Evolutionary conservation across 2,797 vertebrate species (phyloP).

Genomic region (Sebastiscus tertius): DNA sequence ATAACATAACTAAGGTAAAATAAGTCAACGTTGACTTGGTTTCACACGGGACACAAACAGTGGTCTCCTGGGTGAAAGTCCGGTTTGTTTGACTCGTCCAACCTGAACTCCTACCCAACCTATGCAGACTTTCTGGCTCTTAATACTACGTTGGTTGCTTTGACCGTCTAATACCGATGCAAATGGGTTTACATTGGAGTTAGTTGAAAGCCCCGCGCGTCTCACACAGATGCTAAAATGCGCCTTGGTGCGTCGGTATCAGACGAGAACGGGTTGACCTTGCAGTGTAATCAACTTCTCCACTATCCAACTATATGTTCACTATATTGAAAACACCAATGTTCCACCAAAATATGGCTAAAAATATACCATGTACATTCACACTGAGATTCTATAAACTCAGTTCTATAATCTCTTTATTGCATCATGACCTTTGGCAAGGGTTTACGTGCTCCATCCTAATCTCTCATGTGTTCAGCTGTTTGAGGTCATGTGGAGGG

Average conservation of each 20-base stretch:
- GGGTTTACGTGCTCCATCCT: background rate
- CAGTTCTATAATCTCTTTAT: conserved; percentile 5
- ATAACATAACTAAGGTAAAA: no score
- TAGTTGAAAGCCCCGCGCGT: rapidly evolving
- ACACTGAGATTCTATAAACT: background rate
- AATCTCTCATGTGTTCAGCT: conserved; percentile 8
- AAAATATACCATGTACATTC: background rate
- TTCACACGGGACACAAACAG: no score
- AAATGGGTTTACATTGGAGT: background rate
- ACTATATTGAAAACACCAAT: background rate
- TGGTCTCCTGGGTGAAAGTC: background rate
- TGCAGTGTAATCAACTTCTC: background rate
- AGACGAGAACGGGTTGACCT: no score
- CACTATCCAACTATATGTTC: background rate
- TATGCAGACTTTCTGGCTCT: background rate
- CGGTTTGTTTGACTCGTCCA: background rate
- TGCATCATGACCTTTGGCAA: conserved; percentile 12
- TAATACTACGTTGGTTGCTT: background rate
- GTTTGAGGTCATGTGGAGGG: conserved; percentile 21
- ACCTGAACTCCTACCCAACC: background rate
- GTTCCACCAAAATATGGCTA: background rate
- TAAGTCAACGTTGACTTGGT: no score
- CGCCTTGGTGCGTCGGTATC: rapidly evolving
- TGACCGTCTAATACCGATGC: background rate
- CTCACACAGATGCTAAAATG: no score